A percentile compares a stretch with the other conserved stretches of the same genome.
Evolutionary conservation across 1,140 invertebrate genomes (phyloP).

Genomic region (Saxidomus purpurata): DNA sequence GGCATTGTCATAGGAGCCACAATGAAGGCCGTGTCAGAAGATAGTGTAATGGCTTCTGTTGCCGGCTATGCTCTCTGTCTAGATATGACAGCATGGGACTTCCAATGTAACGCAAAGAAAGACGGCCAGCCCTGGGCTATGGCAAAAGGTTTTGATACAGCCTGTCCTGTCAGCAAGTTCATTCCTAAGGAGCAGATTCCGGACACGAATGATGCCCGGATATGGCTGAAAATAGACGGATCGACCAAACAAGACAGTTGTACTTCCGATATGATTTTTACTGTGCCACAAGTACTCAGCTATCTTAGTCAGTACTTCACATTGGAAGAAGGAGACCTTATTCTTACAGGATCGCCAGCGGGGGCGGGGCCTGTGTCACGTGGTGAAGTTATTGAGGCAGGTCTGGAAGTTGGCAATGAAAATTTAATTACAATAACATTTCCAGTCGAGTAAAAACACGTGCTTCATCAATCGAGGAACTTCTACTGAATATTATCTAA

Average conservation of each 20-base stretch:
- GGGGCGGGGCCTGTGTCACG: conserved; percentile 90
- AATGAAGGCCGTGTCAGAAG: conserved; percentile 88
- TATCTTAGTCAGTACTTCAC: conserved; percentile 90
- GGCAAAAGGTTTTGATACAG: conserved; percentile 93
- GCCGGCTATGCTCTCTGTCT: conserved; percentile 92
- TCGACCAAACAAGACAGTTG: conserved; percentile 80
- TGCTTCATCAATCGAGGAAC: too few relatives aligned
- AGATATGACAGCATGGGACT: conserved; percentile 90
- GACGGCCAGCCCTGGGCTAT: conserved; percentile 91
- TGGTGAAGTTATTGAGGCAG: conserved; percentile 91
- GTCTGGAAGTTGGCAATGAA: conserved; percentile 86
- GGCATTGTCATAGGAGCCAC: conserved; percentile 90
- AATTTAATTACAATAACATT: neutral
- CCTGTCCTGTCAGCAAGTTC: conserved; percentile 91
- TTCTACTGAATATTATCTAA: too few relatives aligned
- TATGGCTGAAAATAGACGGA: conserved; percentile 88
- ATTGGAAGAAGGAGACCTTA: conserved; percentile 93
- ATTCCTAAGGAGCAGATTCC: conserved; percentile 88
- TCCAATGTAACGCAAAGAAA: conserved; percentile 88
- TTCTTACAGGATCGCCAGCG: conserved; percentile 94
- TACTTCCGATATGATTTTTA: conserved; percentile 91
- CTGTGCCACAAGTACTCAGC: conserved; percentile 89
- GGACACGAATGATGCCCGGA: conserved; percentile 89
- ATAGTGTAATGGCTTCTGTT: conserved; percentile 89
- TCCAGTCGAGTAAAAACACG: neutral